phyloP scores from a whole-genome alignment of 2,888 invertebrate genomes.

The Octodonta nipae region DNA sequence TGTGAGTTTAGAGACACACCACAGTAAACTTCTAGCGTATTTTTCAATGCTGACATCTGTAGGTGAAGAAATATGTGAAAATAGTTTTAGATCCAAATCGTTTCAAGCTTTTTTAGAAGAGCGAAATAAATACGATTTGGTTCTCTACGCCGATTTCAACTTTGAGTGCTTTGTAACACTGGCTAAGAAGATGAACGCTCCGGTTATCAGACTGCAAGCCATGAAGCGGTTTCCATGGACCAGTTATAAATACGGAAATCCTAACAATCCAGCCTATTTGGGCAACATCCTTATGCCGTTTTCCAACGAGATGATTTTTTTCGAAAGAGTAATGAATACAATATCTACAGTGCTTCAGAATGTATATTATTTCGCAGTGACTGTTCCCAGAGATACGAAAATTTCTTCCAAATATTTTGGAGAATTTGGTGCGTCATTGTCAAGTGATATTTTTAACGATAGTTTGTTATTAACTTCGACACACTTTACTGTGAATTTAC shows the following conservation, averaged over 20 bases:
- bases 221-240: background rate
- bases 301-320: background rate
- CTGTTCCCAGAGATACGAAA: background rate
- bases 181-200: background rate
- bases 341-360: background rate
- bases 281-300: background rate
- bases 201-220: background rate
- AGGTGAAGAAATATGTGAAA: no score
- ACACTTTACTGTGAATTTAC: slow-evolving; percentile 12
- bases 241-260: background rate
- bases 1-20: no score
- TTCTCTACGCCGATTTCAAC: background rate
- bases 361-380: background rate
- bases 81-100: background rate
- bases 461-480: background rate
- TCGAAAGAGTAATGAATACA: background rate
- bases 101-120: background rate
- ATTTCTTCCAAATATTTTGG: background rate
- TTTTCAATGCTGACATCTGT: no score
- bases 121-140: background rate
- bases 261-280: background rate
- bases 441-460: background rate
- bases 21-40: no score
- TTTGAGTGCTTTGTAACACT: background rate
- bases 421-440: background rate